These are phyloP conservation scores for Beris chalybata DNA, from an alignment of 2,888 invertebrate species.

Conservation along the genomic window DNA sequence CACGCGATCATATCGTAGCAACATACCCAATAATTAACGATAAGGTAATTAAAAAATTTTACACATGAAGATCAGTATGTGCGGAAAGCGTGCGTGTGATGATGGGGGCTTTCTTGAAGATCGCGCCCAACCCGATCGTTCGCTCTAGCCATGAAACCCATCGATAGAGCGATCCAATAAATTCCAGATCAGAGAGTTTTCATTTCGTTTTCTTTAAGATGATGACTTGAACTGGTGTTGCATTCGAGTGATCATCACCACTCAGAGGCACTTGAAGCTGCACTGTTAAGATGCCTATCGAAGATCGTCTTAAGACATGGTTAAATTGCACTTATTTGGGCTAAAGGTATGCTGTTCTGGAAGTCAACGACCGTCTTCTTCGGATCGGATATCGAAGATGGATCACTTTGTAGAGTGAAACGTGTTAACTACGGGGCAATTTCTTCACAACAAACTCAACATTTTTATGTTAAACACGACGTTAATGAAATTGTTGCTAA, in stretches of 20 bases:
- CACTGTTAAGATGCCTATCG: slow-evolving; percentile 9
- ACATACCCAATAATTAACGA: slow-evolving; percentile 33
- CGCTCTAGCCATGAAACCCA: no score
- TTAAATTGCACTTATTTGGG: slow-evolving; percentile 30
- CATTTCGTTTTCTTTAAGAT: slow-evolving; percentile 14
- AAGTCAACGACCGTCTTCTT: slow-evolving; percentile 29
- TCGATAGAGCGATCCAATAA: slow-evolving; percentile 8
- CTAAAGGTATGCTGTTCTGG: slow-evolving; percentile 26
- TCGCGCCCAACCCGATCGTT: no score
- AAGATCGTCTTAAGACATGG: not conserved
- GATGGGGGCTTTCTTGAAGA: not conserved
- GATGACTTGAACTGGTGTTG: slow-evolving; percentile 13
- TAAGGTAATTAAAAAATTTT: slow-evolving; percentile 38
- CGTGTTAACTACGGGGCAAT: slow-evolving; percentile 26
- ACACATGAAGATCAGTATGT: slow-evolving; percentile 12
- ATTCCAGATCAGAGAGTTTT: slow-evolving; percentile 15
- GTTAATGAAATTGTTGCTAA: slow-evolving; percentile 25
- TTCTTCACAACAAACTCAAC: slow-evolving; percentile 13
- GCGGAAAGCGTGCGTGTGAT: slow-evolving; percentile 25
- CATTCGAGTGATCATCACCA: not conserved
- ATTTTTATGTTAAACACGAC: slow-evolving; percentile 17
- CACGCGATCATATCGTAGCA: slow-evolving; percentile 27
- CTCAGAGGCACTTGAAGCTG: slow-evolving; percentile 16
- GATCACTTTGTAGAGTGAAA: slow-evolving; percentile 22
- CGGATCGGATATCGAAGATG: slow-evolving; percentile 25